These are phyloP conservation scores for Furcifer pardalis DNA, from an alignment of 2,797 vertebrate genomes.

Conservation along the genomic window DNA sequence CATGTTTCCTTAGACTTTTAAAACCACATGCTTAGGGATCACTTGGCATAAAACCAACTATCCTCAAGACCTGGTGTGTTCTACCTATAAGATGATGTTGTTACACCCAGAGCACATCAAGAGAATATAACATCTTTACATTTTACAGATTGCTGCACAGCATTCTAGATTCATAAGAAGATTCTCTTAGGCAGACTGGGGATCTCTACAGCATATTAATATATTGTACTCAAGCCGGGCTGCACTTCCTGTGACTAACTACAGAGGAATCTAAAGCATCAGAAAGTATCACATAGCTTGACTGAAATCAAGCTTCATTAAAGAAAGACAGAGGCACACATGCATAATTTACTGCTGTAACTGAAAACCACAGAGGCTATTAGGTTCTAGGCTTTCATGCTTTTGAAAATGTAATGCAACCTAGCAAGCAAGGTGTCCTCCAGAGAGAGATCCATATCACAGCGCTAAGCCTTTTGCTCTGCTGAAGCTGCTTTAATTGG, in stretches of 20 bases:
- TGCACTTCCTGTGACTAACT: slow-evolving; percentile 47
- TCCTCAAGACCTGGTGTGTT: slow-evolving; percentile 27
- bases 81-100: slow-evolving; percentile 25
- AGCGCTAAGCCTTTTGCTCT: slow-evolving; percentile 60
- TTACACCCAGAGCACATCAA: no score
- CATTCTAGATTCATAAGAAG: slow-evolving; percentile 49
- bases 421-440: slow-evolving; percentile 50
- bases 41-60: slow-evolving; percentile 46
- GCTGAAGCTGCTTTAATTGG: slow-evolving; percentile 55
- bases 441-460: slow-evolving; percentile 55
- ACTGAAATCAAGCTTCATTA: slow-evolving; percentile 66
- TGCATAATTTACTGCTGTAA: slow-evolving; percentile 61
- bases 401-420: slow-evolving; percentile 59
- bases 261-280: slow-evolving; percentile 60
- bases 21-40: neutral
- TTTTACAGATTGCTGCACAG: slow-evolving; percentile 67
- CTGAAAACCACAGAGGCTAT: slow-evolving; percentile 61
- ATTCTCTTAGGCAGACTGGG: slow-evolving; percentile 45
- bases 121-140: slow-evolving; percentile 46
- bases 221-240: slow-evolving; percentile 54
- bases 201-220: slow-evolving; percentile 53
- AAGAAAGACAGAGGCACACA: slow-evolving; percentile 66
- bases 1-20: slow-evolving; percentile 32
- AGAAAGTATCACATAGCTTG: slow-evolving; percentile 51
- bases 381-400: slow-evolving; percentile 54